phyloP scores from a whole-genome alignment of 23 tunicate species.

The Botrylloides violaceus region DNA sequence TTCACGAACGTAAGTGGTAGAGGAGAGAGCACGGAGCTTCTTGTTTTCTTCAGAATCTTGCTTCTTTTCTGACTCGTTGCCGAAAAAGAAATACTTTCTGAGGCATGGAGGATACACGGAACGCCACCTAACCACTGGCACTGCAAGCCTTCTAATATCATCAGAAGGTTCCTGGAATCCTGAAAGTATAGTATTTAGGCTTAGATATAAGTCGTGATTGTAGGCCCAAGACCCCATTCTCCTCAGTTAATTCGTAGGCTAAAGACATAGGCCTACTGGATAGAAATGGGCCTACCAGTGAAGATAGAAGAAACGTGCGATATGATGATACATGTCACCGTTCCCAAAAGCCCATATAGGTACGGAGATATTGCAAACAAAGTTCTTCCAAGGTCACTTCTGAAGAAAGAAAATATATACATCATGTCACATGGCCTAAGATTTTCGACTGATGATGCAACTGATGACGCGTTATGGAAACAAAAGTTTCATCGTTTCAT shows the following conservation, averaged over 20 bases:
- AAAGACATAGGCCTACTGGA: too few relatives aligned
- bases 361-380: background rate
- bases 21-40: too few relatives aligned
- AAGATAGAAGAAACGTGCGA: background rate
- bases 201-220: too few relatives aligned
- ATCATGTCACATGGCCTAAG: too few relatives aligned
- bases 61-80: background rate
- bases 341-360: background rate
- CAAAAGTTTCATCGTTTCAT: background rate
- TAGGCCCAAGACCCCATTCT: too few relatives aligned
- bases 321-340: background rate
- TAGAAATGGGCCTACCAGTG: conserved; percentile 1
- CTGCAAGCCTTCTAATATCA: background rate
- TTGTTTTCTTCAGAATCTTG: too few relatives aligned
- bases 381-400: background rate
- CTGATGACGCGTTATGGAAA: background rate
- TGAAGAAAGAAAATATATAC: too few relatives aligned
- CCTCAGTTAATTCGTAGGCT: too few relatives aligned
- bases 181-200: background rate
- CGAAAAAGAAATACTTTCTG: background rate
- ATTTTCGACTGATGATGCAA: too few relatives aligned
- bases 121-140: background rate
- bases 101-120: background rate
- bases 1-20: too few relatives aligned
- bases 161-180: background rate